Percentiles rank a stretch among this genome's conserved stretches.
phyloP scores from a whole-genome alignment of 92 coral and sea anemone genomes.

The Parazoanthus atlanticus region DNA sequence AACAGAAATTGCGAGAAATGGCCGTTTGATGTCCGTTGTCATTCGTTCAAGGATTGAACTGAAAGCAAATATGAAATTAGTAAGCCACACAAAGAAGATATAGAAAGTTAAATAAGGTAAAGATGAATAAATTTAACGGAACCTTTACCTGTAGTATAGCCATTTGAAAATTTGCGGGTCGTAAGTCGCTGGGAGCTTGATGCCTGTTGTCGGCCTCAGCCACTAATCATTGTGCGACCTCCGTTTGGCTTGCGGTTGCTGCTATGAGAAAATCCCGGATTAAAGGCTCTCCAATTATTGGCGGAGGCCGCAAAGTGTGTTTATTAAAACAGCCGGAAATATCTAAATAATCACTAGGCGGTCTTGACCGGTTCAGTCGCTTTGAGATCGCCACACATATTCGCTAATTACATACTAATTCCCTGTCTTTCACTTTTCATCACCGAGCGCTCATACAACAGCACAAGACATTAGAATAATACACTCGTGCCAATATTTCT shows the following conservation, averaged over 20 bases:
- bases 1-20: not conserved
- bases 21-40: constrained; percentile 30
- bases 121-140: constrained; percentile 31
- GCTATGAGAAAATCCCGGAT: constrained; percentile 68
- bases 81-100: constrained; percentile 27
- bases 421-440: constrained; percentile 9
- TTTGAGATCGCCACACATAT: constrained; percentile 23
- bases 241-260: constrained; percentile 76
- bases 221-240: constrained; percentile 49
- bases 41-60: constrained; percentile 16
- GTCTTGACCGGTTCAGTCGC: constrained; percentile 24
- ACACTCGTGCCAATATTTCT: constrained; percentile 15
- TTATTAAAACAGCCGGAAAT: constrained; percentile 75
- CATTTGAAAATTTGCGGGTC: constrained; percentile 61
- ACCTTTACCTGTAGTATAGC: constrained; percentile 72
- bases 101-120: constrained; percentile 32
- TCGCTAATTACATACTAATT: constrained; percentile 30
- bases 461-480: constrained; percentile 6
- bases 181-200: constrained; percentile 16
- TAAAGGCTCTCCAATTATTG: constrained; percentile 54
- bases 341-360: constrained; percentile 68
- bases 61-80: constrained; percentile 34
- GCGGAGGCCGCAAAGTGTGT: constrained; percentile 54
- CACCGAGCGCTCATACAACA: constrained; percentile 1
- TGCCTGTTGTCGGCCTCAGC: constrained; percentile 12